Conservation (phyloP, 2,888 invertebrate species). For the Melipona bicolor region DNA sequence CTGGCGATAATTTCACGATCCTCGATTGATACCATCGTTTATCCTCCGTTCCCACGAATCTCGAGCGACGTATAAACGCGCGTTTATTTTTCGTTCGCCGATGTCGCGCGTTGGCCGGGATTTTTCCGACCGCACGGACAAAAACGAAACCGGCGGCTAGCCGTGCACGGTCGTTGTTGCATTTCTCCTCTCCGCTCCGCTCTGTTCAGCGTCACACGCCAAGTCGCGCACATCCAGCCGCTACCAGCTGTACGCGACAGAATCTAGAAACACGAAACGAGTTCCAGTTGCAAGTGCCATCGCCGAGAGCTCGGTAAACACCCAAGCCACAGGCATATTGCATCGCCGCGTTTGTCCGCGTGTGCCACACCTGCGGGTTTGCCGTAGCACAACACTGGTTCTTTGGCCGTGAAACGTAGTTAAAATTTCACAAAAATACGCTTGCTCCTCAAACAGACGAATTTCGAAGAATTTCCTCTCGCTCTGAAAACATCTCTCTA, state of each 20-base stretch:
- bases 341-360: slow-evolving; percentile 28
- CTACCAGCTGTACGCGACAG: slow-evolving; percentile 12
- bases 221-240: slow-evolving; percentile 7
- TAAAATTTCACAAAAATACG: slow-evolving; percentile 1
- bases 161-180: not conserved
- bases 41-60: not conserved
- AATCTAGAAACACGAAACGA: slow-evolving; percentile 55
- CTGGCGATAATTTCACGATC: not conserved
- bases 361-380: slow-evolving; percentile 24
- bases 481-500: too few relatives aligned
- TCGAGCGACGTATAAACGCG: not conserved
- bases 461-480: too few relatives aligned
- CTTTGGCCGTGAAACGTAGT: slow-evolving; percentile 25
- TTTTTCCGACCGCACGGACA: slow-evolving; percentile 9
- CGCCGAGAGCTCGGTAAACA: slow-evolving; percentile 59
- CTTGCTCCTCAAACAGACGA: too few relatives aligned
- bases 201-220: slow-evolving; percentile 6
- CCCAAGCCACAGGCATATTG: slow-evolving; percentile 52
- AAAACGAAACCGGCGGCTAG: slow-evolving; percentile 28
- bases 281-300: slow-evolving; percentile 43
- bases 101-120: not conserved
- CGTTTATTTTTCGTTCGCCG: not conserved
- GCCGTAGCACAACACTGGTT: not conserved
- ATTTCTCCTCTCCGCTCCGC: slow-evolving; percentile 7
- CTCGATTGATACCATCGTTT: not conserved